Evolutionary conservation across 92 coral and sea anemone genomes (phyloP).

Genomic region (Pocillopora grandis): DNA sequence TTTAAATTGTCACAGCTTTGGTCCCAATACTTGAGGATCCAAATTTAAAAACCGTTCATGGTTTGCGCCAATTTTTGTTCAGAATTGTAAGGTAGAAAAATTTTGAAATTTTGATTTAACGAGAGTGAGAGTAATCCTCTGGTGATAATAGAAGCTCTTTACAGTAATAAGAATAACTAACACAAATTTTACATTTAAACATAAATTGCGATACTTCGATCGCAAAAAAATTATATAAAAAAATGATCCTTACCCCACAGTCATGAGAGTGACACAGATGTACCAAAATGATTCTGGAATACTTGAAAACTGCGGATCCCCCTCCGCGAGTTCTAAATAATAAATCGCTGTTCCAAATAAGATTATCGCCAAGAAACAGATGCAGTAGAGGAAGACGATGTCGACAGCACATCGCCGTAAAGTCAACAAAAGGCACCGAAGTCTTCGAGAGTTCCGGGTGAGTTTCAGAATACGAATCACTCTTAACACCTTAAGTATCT

Average conservation of each 20-base stretch:
- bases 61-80: neutral
- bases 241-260: conserved; percentile 75
- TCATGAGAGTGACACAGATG: conserved; percentile 80
- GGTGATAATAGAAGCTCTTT: neutral
- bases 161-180: conserved; percentile 3
- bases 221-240: neutral
- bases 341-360: conserved; percentile 78
- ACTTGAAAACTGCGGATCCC: conserved; percentile 73
- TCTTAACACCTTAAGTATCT: conserved; percentile 71
- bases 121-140: neutral
- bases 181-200: conserved; percentile 5
- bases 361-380: conserved; percentile 80
- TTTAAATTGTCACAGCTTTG: too few species aligned
- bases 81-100: neutral
- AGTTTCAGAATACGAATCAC: conserved; percentile 83
- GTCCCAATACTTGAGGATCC: too few species aligned
- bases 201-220: neutral
- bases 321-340: conserved; percentile 67
- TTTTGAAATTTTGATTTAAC: neutral
- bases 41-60: neutral
- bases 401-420: conserved; percentile 83
- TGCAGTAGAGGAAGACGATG: conserved; percentile 79
- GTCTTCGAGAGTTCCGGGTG: conserved; percentile 77
- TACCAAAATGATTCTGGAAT: conserved; percentile 95
- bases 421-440: conserved; percentile 77